Base-by-base conservation (phyloP, 2,888 invertebrate species). In the Ellobium chinense region DNA sequence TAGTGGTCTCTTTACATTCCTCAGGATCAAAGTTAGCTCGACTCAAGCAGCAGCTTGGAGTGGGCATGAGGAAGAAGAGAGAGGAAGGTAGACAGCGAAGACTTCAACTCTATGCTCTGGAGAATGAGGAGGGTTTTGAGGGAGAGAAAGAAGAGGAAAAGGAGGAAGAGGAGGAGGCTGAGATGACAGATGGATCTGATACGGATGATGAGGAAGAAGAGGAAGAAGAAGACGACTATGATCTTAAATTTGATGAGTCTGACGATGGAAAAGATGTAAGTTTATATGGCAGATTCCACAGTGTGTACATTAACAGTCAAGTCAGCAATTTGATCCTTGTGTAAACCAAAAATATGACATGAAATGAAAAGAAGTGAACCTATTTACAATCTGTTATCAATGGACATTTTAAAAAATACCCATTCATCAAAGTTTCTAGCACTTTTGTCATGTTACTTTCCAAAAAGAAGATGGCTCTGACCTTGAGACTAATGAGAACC, bases 21-120 rank as follows among this genome's bases (percentile, higher is more conserved):
- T n/a, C n/a, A n/a, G n/a, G n/a, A n/a, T n/a, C n/a, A n/a, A 95
- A 95, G 86, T 94, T 96, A 84, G 91, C 94, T n/a, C 95, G 95
- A 86, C 93, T 97, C 74, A 96, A 95, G 89, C 95, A 95, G 82
- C 95, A 95, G 83, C 93, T 97, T 1, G 95, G 96, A 88, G 94
- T 94, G 21, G 94, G 96, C 92, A 97, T 97, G 89, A 95, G 95
- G 2, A 94, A 95, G 83, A 95, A 95, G 88, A 94, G 96, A 72
- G 95, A 95, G 58, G 94, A 95, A 81, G 95, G 96, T 86, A 95
- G 97, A 95, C 94, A 95, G 78, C 95, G 95, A 87, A 95, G 95
- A 72, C 93, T 95, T 37, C 95, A 95, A 80, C 92, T 94, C 73
- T 90, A 90, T 80, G 86, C 88, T 46, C 81, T 93, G 63, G 91